Evolutionary conservation across 2,888 invertebrate species (phyloP).

Genomic region (Campoplex nolae): DNA sequence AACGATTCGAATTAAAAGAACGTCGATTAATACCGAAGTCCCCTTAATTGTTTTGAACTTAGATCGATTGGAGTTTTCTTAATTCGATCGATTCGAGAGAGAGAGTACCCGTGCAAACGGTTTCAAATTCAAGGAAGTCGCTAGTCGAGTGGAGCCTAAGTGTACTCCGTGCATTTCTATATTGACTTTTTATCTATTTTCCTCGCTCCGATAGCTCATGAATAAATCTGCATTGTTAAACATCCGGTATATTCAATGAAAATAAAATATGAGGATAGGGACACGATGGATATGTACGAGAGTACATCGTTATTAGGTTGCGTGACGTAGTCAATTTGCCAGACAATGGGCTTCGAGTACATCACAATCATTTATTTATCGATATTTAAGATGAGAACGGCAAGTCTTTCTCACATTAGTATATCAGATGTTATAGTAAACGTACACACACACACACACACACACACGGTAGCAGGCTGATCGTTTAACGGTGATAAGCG

Average conservation of each 20-base stretch:
- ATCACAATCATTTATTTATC: constrained; percentile 62
- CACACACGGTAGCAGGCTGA: constrained; percentile 35
- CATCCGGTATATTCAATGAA: neutral
- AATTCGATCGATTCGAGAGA: neutral
- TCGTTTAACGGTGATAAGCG: constrained; percentile 42
- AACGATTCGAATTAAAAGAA: no score
- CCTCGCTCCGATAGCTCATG: neutral
- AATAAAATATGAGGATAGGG: neutral
- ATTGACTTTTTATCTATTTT: neutral
- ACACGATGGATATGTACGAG: neutral
- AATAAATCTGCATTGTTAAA: neutral
- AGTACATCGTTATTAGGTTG: constrained; percentile 51
- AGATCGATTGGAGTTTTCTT: constrained; percentile 4
- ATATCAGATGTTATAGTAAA: constrained; percentile 31
- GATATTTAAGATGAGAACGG: constrained; percentile 37
- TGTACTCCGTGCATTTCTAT: neutral
- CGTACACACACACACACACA: constrained; percentile 7
- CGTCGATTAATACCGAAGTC: no score
- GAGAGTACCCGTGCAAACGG: constrained; percentile 16
- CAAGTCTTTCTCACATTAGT: constrained; percentile 34
- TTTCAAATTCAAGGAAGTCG: constrained; percentile 60
- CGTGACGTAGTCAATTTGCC: constrained; percentile 61
- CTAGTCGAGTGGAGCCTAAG: constrained; percentile 13
- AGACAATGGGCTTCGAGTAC: constrained; percentile 64
- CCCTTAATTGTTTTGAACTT: no score